These are phyloP conservation scores for Euphonia xanthogaster DNA, from an alignment of 2,797 vertebrate genomes.

Conservation along the genomic window DNA sequence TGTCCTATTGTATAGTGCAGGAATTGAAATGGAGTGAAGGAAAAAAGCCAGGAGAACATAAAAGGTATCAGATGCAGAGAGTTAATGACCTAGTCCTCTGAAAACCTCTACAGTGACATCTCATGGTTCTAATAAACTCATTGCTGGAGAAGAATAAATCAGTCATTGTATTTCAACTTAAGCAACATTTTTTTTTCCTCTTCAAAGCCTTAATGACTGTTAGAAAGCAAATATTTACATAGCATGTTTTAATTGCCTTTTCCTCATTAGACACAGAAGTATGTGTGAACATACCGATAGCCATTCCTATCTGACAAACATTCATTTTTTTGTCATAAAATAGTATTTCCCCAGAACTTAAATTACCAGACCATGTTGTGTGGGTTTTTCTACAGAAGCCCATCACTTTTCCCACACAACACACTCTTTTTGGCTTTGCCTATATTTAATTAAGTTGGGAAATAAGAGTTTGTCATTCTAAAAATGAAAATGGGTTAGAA, in stretches of 20 bases:
- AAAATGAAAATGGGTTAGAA: not conserved
- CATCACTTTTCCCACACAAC: not conserved
- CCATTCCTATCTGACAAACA: not conserved
- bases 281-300: not conserved
- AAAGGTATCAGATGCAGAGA: conserved; percentile 72
- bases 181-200: not conserved
- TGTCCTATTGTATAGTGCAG: not conserved
- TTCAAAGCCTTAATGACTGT: not conserved
- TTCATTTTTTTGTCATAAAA: not conserved
- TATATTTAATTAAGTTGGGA: not conserved
- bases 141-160: conserved; percentile 43
- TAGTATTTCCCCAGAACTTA: not conserved
- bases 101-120: conserved; percentile 24
- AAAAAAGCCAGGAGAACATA: not conserved
- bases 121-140: conserved; percentile 31
- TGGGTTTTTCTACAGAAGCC: not conserved
- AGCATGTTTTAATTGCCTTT: not conserved
- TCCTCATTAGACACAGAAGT: not conserved
- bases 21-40: not conserved
- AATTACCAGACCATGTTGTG: not conserved
- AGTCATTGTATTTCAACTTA: not conserved
- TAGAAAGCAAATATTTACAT: not conserved
- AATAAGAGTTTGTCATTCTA: not conserved
- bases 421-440: not conserved
- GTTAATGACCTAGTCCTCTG: conserved; percentile 65